These are phyloP conservation scores for Cliona cf. orientalis DNA, from an alignment of 37 sponge, comb jelly and placozoan genomes.

Conservation along the genomic window DNA sequence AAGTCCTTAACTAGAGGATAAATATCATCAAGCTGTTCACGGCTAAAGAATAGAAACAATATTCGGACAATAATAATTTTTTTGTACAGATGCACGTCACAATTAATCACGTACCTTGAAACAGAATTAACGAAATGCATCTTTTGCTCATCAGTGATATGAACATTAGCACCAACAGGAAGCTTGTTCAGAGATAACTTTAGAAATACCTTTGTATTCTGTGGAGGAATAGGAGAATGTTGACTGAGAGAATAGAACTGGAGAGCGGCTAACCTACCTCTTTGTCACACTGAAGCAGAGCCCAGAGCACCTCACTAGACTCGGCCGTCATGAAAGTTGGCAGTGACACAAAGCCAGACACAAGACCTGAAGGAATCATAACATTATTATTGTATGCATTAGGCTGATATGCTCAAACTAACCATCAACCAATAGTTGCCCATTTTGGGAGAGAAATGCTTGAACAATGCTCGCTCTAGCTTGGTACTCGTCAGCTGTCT, in stretches of 20 bases:
- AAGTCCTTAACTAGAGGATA: constrained; percentile 35
- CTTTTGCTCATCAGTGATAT: constrained; percentile 28
- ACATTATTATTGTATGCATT: no score
- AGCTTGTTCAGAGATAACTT: background rate
- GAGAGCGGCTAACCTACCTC: constrained; percentile 30
- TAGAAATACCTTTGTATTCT: background rate
- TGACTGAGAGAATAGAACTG: background rate
- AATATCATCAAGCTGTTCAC: constrained; percentile 13
- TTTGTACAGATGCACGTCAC: no score
- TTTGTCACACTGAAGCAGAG: constrained; percentile 36
- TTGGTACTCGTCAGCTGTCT: background rate
- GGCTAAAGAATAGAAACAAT: constrained; percentile 11
- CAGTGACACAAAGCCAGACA: constrained; percentile 55
- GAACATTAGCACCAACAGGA: background rate
- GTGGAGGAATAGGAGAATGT: background rate
- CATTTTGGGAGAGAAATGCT: constrained; percentile 14
- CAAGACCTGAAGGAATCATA: constrained; percentile 44
- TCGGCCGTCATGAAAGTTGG: constrained; percentile 68
- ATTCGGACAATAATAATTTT: background rate
- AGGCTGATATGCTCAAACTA: background rate
- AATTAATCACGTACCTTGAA: constrained; percentile 14
- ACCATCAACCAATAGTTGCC: constrained; percentile 31
- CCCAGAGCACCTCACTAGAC: constrained; percentile 74
- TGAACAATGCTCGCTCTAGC: background rate
- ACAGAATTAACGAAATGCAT: constrained; percentile 2